A percentile compares a stretch with the other conserved stretches of the same genome.
These are phyloP conservation scores for Agonopterix arenella DNA, from an alignment of 2,888 invertebrate genomes.

Conservation along the genomic window DNA sequence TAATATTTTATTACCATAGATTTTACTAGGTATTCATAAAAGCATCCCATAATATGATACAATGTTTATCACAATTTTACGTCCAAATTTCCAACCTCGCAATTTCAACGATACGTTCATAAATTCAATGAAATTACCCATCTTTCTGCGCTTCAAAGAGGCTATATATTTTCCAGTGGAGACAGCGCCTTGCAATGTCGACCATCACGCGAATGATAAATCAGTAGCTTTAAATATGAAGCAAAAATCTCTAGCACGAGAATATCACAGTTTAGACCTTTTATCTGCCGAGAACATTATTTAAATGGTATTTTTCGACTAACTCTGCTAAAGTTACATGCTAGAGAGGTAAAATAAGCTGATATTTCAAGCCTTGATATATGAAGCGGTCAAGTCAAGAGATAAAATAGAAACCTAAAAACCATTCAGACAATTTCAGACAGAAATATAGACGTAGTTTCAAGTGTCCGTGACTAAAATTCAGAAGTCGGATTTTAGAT, in stretches of 20 bases:
- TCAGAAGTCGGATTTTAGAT: neutral
- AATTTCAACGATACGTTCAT: slow-evolving; percentile 66
- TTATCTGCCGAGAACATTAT: no score
- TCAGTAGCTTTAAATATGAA: slow-evolving; percentile 46
- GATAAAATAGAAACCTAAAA: neutral
- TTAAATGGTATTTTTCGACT: no score
- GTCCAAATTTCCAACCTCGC: slow-evolving; percentile 57
- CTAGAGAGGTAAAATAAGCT: no score
- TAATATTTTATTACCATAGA: no score
- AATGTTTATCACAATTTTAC: slow-evolving; percentile 24
- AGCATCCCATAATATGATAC: no score
- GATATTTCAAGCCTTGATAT: no score
- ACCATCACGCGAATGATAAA: slow-evolving; percentile 67
- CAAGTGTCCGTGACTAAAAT: slow-evolving; percentile 5
- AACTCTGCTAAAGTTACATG: no score
- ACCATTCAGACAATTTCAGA: neutral
- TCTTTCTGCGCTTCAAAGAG: slow-evolving; percentile 72
- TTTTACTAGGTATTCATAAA: no score
- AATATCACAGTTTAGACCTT: slow-evolving; percentile 16
- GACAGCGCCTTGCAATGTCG: slow-evolving; percentile 64
- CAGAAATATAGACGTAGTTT: slow-evolving; percentile 2
- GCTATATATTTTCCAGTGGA: slow-evolving; percentile 63
- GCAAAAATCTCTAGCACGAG: slow-evolving; percentile 15
- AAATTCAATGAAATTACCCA: slow-evolving; percentile 74
- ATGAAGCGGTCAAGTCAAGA: no score